Conservation (phyloP, 2,113 vertebrate genomes). For the Blennius ocellaris region DNA sequence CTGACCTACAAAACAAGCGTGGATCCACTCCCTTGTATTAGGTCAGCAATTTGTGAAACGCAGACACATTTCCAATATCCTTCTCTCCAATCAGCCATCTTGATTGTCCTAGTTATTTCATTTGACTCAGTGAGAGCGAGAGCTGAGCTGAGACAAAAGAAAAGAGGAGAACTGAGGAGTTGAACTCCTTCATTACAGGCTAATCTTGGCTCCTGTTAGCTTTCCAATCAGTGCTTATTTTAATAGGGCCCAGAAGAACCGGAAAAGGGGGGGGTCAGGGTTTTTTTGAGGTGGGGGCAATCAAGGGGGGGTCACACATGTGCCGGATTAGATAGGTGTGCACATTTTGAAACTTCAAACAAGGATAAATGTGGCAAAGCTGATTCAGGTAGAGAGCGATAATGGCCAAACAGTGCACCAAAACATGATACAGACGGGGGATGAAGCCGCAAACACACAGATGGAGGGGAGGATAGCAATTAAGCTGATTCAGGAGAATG, state of each 20-base stretch:
- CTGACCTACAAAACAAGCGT: conserved; percentile 75
- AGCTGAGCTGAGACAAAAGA: conserved; percentile 52
- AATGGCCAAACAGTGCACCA: conserved; percentile 18
- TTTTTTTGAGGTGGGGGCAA: conserved; percentile 11
- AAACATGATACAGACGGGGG: conserved; percentile 56
- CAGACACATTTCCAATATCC: conserved; percentile 77
- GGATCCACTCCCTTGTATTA: conserved; percentile 65
- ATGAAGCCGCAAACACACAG: conserved; percentile 52
- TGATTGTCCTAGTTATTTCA: conserved; percentile 74
- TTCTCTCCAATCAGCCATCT: conserved; percentile 70
- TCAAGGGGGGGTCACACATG: conserved; percentile 64
- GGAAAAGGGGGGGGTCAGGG: conserved; percentile 67
- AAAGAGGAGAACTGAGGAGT: conserved; percentile 34
- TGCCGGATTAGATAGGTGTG: conserved; percentile 34
- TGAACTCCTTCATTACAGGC: conserved; percentile 54
- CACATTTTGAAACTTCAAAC: conserved; percentile 16
- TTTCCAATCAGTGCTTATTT: conserved; percentile 62
- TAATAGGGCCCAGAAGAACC: conserved; percentile 60
- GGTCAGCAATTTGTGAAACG: conserved; percentile 76
- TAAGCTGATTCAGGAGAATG: conserved; percentile 74
- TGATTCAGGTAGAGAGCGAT: conserved; percentile 58
- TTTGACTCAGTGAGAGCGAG: conserved; percentile 61
- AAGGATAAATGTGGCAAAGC: conserved; percentile 12
- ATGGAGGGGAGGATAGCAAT: conserved; percentile 64
- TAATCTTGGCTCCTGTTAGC: conserved; percentile 63